phyloP scores from a whole-genome alignment of 2,888 invertebrate genomes.

The Ptilodon capucinus region DNA sequence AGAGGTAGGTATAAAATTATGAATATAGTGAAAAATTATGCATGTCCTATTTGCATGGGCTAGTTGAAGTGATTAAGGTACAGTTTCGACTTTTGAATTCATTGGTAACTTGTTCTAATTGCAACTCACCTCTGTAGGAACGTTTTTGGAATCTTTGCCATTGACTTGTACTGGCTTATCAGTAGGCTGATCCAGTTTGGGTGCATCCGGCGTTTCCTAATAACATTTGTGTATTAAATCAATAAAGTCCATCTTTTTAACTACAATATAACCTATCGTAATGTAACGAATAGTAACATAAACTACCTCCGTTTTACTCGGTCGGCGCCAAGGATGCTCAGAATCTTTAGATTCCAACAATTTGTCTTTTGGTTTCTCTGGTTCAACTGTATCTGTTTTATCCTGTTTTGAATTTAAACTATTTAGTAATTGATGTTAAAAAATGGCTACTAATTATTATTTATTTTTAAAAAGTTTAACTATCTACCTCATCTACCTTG shows the following conservation, averaged over 20 bases:
- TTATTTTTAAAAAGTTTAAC: background rate
- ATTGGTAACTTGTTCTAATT: background rate
- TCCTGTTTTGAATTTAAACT: conserved; percentile 18
- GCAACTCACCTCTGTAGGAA: conserved; percentile 8
- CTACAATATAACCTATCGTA: background rate
- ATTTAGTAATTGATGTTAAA: background rate
- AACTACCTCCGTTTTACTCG: conserved; percentile 22
- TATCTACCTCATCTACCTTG: conserved; percentile 28
- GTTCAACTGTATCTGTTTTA: conserved; percentile 14
- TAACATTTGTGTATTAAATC: background rate
- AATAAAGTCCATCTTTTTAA: background rate
- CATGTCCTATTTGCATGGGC: background rate
- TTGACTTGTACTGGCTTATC: conserved; percentile 3
- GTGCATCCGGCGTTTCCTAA: conserved; percentile 1
- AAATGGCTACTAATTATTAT: background rate
- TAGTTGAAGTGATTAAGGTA: background rate
- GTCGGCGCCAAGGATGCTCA: conserved; percentile 33
- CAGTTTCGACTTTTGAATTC: background rate
- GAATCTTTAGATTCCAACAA: conserved; percentile 15
- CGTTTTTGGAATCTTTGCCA: conserved; percentile 4
- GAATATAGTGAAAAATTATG: background rate
- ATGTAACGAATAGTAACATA: background rate
- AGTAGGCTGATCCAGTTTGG: conserved; percentile 1
- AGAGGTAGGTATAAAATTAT: background rate
- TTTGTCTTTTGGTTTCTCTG: conserved; percentile 22